These are phyloP conservation scores for Phalacrocorax carbo DNA, from an alignment of 2,113 vertebrate genomes.

Conservation along the genomic window DNA sequence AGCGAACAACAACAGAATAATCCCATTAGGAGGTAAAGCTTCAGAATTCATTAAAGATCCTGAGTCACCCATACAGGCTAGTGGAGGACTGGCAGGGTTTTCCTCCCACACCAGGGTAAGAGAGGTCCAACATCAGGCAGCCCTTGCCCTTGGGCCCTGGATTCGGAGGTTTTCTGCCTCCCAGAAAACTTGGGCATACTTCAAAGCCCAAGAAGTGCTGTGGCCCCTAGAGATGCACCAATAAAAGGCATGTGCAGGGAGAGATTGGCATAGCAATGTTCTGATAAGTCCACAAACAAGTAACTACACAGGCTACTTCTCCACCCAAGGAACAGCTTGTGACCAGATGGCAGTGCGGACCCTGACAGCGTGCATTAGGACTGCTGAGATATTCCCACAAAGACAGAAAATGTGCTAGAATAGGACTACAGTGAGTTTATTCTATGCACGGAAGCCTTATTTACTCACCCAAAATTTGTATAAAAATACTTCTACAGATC, in stretches of 20 bases:
- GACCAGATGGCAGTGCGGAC: neutral
- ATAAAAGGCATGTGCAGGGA: neutral
- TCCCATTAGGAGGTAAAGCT: neutral
- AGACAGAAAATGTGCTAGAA: neutral
- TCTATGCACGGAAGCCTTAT: neutral
- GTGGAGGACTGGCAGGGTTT: neutral
- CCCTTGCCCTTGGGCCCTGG: neutral
- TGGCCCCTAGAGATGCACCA: neutral
- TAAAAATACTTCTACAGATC: neutral
- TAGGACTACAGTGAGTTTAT: neutral
- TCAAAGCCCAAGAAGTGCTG: neutral
- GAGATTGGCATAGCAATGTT: neutral
- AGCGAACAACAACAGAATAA: neutral
- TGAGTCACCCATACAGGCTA: neutral
- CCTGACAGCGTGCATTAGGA: neutral
- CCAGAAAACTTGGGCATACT: neutral
- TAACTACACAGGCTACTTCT: neutral
- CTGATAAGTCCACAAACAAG: neutral
- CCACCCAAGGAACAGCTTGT: neutral
- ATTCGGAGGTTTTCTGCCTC: neutral
- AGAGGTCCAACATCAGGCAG: neutral
- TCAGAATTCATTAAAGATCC: neutral
- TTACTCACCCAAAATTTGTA: neutral
- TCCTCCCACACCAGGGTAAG: neutral
- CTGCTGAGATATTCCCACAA: neutral